Base-by-base conservation (phyloP, 1,140 invertebrate species). In the Paramacrobiotus metropolitanus region DNA sequence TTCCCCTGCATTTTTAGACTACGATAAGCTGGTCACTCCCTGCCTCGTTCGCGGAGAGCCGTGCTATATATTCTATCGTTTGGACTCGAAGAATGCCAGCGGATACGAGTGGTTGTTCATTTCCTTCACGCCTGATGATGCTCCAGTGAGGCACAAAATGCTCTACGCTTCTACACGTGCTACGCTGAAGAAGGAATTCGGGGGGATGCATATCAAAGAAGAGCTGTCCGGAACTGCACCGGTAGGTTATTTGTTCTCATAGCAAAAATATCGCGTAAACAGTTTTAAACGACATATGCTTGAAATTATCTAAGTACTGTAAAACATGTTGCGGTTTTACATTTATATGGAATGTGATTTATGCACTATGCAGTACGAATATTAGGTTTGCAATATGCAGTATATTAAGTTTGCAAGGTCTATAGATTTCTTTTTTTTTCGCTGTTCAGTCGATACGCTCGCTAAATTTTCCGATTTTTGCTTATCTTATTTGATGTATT, bases 101-200 rank as follows among this genome's bases (percentile, higher is more conserved):
- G 71, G 71, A 21, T 84, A 90, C 73, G 85, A 93, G 68, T 99
- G 93, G 93, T 70, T 97, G 0, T 79, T 96, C 18, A 85, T 98
- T 48, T 86, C 83, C 66, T 98, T 89, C 87, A 89, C 84, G 28
- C 92, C 92, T 2, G 92, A 96, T 69, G 80, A 79, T 65, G 84
- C 90, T 9, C 80, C 82, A 61, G 68, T 91, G 2, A 78, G 92
- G 64, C 84, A 96, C 68, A 98, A 98, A 76, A 98, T 99, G 94
- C 77, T 98, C 31, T 96, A 96, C 73, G 94, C 94, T 0, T 95
- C 92, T 0, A 98, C 94, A 0, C 92, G 95, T 76, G 89, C 94
- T 1, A 98, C 93, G 1, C 74, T 99, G 1, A 99, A 96, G 74
- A 83, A 83, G 67, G 90, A 96, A 74, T 98, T 99, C 78, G 91